phyloP scores from a whole-genome alignment of 2,113 vertebrate species.

The Tachycineta bicolor region DNA sequence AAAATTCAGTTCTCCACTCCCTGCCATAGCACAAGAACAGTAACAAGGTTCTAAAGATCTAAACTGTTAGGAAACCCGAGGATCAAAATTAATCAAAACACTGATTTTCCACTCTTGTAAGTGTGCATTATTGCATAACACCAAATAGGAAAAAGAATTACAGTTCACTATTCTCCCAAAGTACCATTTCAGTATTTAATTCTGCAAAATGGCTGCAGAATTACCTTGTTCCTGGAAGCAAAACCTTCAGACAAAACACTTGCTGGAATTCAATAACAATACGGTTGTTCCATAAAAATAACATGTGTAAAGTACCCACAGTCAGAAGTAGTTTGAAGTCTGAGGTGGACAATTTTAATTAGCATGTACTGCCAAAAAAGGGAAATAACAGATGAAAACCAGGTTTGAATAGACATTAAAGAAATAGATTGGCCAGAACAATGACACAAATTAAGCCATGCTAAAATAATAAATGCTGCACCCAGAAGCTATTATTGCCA shows the following conservation, averaged over 20 bases:
- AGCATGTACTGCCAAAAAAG: background rate
- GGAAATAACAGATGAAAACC: background rate
- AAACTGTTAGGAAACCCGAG: background rate
- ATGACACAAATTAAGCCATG: background rate
- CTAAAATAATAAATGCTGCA: conserved; percentile 1
- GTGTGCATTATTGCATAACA: background rate
- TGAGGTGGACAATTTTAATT: background rate
- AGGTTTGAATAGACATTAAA: background rate
- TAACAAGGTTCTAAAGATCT: background rate
- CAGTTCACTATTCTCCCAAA: background rate
- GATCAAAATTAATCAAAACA: background rate
- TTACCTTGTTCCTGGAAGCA: background rate
- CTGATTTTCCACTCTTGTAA: background rate
- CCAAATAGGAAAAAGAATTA: background rate
- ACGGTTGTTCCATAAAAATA: background rate
- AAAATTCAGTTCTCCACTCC: background rate
- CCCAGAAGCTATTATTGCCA: conserved; percentile 1
- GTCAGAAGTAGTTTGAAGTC: background rate
- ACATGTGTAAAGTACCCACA: background rate
- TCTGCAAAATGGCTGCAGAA: background rate
- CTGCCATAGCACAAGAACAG: background rate
- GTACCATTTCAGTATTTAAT: background rate
- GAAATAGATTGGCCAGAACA: background rate
- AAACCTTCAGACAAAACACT: background rate
- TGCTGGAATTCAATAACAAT: background rate